Evolutionary conservation across 2,113 vertebrate species (phyloP).

Genomic region (Peromyscus leucopus): DNA sequence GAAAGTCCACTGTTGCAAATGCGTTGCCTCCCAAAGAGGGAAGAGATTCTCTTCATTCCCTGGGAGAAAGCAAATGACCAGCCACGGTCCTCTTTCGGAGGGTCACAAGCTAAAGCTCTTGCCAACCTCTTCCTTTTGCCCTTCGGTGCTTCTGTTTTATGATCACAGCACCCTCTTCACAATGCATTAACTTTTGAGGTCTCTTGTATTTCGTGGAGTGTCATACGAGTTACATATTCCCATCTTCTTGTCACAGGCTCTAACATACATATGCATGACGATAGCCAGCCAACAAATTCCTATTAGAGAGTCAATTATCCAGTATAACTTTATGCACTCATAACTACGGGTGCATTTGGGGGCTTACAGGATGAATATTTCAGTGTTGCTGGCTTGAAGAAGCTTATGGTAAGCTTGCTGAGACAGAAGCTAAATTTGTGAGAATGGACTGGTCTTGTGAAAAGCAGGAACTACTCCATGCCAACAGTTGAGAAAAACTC

Average conservation of each 20-base stretch:
- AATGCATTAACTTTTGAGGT: not conserved
- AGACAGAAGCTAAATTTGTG: not conserved
- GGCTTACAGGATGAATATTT: not conserved
- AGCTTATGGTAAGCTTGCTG: not conserved
- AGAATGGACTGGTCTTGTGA: not conserved
- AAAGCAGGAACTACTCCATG: not conserved
- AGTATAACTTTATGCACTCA: not conserved
- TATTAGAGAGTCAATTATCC: not conserved
- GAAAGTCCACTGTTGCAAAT: not conserved
- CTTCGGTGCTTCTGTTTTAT: not conserved
- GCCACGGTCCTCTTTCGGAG: not conserved
- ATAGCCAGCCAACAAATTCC: not conserved
- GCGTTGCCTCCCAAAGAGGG: not conserved
- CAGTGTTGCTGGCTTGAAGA: not conserved
- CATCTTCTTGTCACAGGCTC: not conserved
- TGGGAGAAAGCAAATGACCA: not conserved
- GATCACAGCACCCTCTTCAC: not conserved
- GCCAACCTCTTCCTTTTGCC: not conserved
- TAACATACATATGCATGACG: not conserved
- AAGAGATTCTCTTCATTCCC: not conserved
- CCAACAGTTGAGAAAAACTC: not conserved
- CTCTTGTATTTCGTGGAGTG: not conserved
- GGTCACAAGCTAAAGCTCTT: not conserved
- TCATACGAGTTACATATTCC: not conserved
- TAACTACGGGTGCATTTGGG: not conserved